phyloP scores from a whole-genome alignment of 2,797 vertebrate species.

The Hemibagrus guttatus region DNA sequence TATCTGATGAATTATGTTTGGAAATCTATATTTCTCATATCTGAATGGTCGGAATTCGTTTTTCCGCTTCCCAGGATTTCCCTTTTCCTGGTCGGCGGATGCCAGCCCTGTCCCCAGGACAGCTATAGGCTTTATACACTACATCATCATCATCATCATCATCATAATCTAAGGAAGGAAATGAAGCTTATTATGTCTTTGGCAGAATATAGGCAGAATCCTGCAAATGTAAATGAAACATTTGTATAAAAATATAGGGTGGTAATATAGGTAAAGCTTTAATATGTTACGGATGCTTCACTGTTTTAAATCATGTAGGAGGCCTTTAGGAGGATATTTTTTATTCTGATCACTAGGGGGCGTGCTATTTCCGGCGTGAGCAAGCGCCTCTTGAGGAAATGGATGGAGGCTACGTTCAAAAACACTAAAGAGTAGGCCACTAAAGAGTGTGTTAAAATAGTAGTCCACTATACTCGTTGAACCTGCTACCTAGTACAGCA shows the following conservation, averaged over 20 bases:
- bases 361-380: neutral
- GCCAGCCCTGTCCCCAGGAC: neutral
- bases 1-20: neutral
- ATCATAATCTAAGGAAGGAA: neutral
- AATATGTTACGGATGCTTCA: neutral
- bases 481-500: neutral
- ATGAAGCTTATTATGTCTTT: neutral
- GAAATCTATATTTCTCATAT: neutral
- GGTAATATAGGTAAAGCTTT: neutral
- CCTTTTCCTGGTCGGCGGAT: neutral
- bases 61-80: neutral
- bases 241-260: too few species aligned
- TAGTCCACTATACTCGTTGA: neutral
- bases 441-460: neutral
- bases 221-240: neutral
- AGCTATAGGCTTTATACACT: neutral
- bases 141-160: neutral
- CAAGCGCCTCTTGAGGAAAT: slow-evolving; percentile 12
- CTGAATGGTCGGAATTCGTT: neutral
- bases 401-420: neutral
- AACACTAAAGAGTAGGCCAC: neutral
- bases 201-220: neutral
- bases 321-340: neutral
- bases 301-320: neutral
- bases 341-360: slow-evolving; percentile 2